Evolutionary conservation across 2,797 vertebrate genomes (phyloP), one percentile per base, ranked within the genome.

Genomic region (Esox masquinongy): DNA sequence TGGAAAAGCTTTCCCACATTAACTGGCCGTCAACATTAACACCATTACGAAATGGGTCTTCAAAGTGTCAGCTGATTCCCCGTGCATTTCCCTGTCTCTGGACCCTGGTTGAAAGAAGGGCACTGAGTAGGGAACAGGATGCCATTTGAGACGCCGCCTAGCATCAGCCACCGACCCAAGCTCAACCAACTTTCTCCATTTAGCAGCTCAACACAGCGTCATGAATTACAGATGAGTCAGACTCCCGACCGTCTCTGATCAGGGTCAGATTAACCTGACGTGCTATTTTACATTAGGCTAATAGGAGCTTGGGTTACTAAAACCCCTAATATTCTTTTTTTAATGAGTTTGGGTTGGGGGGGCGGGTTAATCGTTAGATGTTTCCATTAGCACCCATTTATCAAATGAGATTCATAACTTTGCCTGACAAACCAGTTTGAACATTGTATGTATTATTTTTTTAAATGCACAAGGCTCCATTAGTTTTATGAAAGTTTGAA

Each of bases 221-320:
- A 92, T 92, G 91, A 91, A 92, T 91, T 92, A 89, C 90, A 93
- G 93, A 93, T 92, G 88, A 86, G 83, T 80, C 70, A 77, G 73
- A 83, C 84, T 87, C 4, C 24, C 86, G 83, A 84, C 85, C 85
- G 85, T 29, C 82, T 87, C 85, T 84, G 83, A 85, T 84, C 80
- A 75, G 83, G 87, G 88, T 90, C 89, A 92, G 91, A 90, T 89
- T 87, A 89, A 85, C 67, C 76, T 49, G 82, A 77, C 78, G 31
- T 88, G 90, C 89, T 87, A 90, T 8, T n/a, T 5, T 19, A 53
- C 89, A 89, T 91, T 91, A 90, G 79, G 81, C 83, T 43, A 43
- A 85, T 74, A 82, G 79, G 82, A 79, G 80, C 73, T 75, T 76
- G 22, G 76, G 83, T 67, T 84, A 82, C 77, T 82, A 79, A 84